phyloP scores from a whole-genome alignment of 2,888 invertebrate species.

The Trichogramma dendrolimi region DNA sequence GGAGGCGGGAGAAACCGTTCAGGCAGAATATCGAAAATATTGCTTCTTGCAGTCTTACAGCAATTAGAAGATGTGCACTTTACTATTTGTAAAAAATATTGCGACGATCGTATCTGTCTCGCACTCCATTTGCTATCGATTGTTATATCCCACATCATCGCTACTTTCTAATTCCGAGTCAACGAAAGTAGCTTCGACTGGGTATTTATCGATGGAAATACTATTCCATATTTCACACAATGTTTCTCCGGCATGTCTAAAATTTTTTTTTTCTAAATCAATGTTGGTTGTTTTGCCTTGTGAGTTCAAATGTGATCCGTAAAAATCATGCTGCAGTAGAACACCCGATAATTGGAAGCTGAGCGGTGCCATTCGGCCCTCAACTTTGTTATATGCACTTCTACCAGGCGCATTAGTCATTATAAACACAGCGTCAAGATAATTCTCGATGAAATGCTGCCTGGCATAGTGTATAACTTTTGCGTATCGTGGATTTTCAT shows the following conservation, averaged over 20 bases:
- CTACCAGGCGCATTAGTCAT: slow-evolving; percentile 24
- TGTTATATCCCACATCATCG: neutral
- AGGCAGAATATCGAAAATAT: neutral
- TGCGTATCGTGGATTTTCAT: slow-evolving; percentile 28
- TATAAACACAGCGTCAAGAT: slow-evolving; percentile 26
- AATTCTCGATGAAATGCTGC: slow-evolving; percentile 25
- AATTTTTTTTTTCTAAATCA: slow-evolving; percentile 42
- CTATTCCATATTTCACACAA: slow-evolving; percentile 41
- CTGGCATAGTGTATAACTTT: slow-evolving; percentile 22
- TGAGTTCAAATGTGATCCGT: slow-evolving; percentile 39
- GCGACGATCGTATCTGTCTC: slow-evolving; percentile 19
- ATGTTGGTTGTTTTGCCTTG: slow-evolving; percentile 38
- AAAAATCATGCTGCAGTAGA: slow-evolving; percentile 41
- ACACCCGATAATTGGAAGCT: slow-evolving; percentile 39
- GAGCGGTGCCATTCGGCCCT: slow-evolving; percentile 38
- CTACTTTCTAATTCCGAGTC: neutral
- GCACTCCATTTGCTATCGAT: slow-evolving; percentile 8
- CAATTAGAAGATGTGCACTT: neutral
- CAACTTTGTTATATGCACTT: slow-evolving; percentile 32
- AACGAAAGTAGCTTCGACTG: slow-evolving; percentile 21
- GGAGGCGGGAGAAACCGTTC: neutral
- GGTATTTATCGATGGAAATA: slow-evolving; percentile 35
- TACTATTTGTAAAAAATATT: slow-evolving; percentile 21
- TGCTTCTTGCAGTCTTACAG: neutral
- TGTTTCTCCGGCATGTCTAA: slow-evolving; percentile 40